Conservation (phyloP, 1,140 invertebrate genomes). For the Procambarus virginalis region DNA sequence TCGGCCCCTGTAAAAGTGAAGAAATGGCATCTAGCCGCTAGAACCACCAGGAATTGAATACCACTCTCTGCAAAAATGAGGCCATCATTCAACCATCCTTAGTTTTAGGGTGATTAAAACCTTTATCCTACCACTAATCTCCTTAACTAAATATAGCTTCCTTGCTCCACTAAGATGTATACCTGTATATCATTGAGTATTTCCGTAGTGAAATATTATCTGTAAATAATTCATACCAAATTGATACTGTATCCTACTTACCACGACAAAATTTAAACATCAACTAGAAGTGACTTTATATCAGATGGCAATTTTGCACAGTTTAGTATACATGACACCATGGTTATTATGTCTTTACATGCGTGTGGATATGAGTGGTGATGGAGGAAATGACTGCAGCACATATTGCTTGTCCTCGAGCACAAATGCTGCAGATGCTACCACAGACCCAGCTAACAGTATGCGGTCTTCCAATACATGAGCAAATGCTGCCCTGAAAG, state of each 20-base stretch:
- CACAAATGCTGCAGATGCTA: neutral
- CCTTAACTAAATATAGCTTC: too few relatives aligned
- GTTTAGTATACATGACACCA: neutral
- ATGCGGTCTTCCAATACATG: conserved; percentile 15
- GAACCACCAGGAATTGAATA: too few relatives aligned
- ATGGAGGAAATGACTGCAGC: neutral
- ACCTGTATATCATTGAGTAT: too few relatives aligned
- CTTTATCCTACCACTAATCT: too few relatives aligned
- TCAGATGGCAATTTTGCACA: neutral
- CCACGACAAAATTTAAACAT: neutral
- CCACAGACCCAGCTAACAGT: conserved; percentile 7
- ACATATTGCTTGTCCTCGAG: neutral
- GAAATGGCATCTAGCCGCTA: too few relatives aligned
- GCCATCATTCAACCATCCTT: too few relatives aligned
- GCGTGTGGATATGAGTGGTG: neutral
- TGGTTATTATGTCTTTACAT: neutral
- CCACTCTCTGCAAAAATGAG: too few relatives aligned
- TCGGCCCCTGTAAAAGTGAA: too few relatives aligned
- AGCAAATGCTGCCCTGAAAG: conserved; percentile 15
- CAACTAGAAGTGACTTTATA: neutral
- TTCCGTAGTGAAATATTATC: too few relatives aligned
- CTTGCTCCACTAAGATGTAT: too few relatives aligned
- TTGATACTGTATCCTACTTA: neutral
- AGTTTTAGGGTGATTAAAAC: too few relatives aligned
- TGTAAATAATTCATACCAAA: neutral